phyloP scores from a whole-genome alignment of 2,888 invertebrate genomes.

The Platerodrilus igneus region DNA sequence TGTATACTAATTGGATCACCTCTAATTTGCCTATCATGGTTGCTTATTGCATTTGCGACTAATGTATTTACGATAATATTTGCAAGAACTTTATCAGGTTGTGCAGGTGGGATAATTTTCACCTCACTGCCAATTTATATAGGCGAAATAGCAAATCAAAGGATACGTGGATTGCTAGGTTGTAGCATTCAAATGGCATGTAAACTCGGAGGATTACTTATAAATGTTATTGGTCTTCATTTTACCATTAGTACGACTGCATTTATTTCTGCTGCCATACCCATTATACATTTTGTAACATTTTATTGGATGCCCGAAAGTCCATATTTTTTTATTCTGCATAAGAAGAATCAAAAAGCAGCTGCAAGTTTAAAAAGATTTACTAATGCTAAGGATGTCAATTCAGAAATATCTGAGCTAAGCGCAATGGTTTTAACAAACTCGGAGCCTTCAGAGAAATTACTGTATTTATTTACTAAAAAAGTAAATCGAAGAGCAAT shows the following conservation, averaged over 20 bases:
- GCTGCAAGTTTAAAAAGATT: slow-evolving; percentile 30
- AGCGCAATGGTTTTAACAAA: slow-evolving; percentile 35
- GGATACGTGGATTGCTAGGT: slow-evolving; percentile 36
- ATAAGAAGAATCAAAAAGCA: slow-evolving; percentile 32
- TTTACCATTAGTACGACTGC: slow-evolving; percentile 52
- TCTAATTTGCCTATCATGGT: slow-evolving; percentile 32
- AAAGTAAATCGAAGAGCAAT: slow-evolving; percentile 34
- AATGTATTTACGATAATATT: slow-evolving; percentile 34
- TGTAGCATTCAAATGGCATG: slow-evolving; percentile 31
- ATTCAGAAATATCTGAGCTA: slow-evolving; percentile 29
- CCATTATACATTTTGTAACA: slow-evolving; percentile 54
- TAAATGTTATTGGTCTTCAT: slow-evolving; percentile 55
- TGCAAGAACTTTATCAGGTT: slow-evolving; percentile 33
- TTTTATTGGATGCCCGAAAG: no score
- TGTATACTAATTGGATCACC: slow-evolving; percentile 32
- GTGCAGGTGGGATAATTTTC: slow-evolving; percentile 33
- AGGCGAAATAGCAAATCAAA: slow-evolving; percentile 36
- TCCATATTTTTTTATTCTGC: slow-evolving; percentile 35
- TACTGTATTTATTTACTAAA: slow-evolving; percentile 34
- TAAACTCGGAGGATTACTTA: slow-evolving; percentile 33
- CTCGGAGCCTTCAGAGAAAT: slow-evolving; percentile 35
- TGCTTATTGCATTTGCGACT: slow-evolving; percentile 30
- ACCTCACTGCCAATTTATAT: no score
- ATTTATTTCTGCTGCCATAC: slow-evolving; percentile 54
- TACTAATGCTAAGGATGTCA: slow-evolving; percentile 29